These are phyloP conservation scores for Rhabdornis inornatus DNA, from an alignment of 2,113 vertebrate species.

Conservation along the genomic window DNA sequence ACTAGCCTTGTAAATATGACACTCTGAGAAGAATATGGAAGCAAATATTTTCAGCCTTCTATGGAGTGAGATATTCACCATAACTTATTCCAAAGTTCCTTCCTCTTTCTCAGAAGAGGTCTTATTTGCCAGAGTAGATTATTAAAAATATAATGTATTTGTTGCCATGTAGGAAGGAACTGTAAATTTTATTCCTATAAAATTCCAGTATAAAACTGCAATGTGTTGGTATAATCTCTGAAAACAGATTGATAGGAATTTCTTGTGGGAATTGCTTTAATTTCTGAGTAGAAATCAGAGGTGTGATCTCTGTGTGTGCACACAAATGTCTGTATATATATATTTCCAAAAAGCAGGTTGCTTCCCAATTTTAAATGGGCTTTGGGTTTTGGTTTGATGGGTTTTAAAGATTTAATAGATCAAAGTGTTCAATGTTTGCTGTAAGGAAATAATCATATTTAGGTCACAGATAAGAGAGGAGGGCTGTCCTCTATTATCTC, in stretches of 20 bases:
- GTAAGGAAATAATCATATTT: not conserved
- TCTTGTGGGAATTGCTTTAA: not conserved
- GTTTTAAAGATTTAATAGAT: not conserved
- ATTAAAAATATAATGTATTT: not conserved
- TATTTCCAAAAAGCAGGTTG: not conserved
- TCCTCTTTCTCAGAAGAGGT: not conserved
- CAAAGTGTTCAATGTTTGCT: not conserved
- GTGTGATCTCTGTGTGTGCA: not conserved
- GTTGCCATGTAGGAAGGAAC: not conserved
- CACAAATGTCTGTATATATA: fast-evolving
- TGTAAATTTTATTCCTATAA: not conserved
- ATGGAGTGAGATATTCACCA: not conserved
- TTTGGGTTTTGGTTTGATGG: not conserved
- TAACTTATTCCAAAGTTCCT: not conserved
- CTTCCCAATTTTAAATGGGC: not conserved
- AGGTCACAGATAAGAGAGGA: not conserved
- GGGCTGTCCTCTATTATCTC: no score
- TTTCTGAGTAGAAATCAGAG: not conserved
- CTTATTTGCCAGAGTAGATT: not conserved
- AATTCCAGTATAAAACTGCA: not conserved
- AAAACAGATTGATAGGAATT: not conserved
- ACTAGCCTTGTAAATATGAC: not conserved
- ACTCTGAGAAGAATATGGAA: not conserved
- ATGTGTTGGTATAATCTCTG: not conserved
- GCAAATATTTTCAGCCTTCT: not conserved